A percentile compares a stretch with the other conserved stretches of the same genome.
Conservation (phyloP, 2,888 invertebrate species). For the Tetrapedia diversipes region DNA sequence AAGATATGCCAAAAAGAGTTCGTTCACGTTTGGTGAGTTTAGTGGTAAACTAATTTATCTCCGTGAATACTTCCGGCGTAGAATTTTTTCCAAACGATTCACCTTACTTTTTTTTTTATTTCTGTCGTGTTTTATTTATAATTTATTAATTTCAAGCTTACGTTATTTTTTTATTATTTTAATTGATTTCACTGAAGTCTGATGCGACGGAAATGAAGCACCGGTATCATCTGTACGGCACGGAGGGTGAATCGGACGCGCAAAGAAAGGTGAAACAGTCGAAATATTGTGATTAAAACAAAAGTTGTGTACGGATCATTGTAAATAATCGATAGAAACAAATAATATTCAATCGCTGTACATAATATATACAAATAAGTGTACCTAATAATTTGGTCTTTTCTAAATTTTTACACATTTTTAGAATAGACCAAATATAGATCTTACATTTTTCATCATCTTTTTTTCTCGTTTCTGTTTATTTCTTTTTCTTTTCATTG, state of each 20-base stretch:
- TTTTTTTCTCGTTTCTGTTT: slow-evolving; percentile 6
- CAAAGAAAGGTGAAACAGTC: slow-evolving; percentile 78
- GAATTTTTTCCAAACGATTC: slow-evolving; percentile 31
- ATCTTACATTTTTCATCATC: slow-evolving; percentile 30
- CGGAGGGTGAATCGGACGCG: slow-evolving; percentile 78
- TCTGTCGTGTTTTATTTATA: slow-evolving; percentile 58
- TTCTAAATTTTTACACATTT: slow-evolving; percentile 13
- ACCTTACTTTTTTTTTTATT: slow-evolving; percentile 53
- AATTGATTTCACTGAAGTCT: slow-evolving; percentile 82
- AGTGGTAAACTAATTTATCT: slow-evolving; percentile 65
- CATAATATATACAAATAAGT: slow-evolving; percentile 56
- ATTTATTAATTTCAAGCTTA: slow-evolving; percentile 38
- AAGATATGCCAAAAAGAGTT: slow-evolving; percentile 85
- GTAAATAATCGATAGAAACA: slow-evolving; percentile 63
- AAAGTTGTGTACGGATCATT: slow-evolving; percentile 38
- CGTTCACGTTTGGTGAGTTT: slow-evolving; percentile 83
- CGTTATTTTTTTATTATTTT: slow-evolving; percentile 69
- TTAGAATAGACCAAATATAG: slow-evolving; percentile 32
- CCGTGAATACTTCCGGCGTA: slow-evolving; percentile 13
- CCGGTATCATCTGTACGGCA: slow-evolving; percentile 84
- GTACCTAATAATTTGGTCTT: slow-evolving; percentile 53
- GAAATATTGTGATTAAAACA: slow-evolving; percentile 61
- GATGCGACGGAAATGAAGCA: slow-evolving; percentile 84
- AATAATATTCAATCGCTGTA: slow-evolving; percentile 58
- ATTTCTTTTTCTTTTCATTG: neutral